Base-by-base conservation (phyloP, 2,888 invertebrate genomes). In the Leptothorax acervorum region DNA sequence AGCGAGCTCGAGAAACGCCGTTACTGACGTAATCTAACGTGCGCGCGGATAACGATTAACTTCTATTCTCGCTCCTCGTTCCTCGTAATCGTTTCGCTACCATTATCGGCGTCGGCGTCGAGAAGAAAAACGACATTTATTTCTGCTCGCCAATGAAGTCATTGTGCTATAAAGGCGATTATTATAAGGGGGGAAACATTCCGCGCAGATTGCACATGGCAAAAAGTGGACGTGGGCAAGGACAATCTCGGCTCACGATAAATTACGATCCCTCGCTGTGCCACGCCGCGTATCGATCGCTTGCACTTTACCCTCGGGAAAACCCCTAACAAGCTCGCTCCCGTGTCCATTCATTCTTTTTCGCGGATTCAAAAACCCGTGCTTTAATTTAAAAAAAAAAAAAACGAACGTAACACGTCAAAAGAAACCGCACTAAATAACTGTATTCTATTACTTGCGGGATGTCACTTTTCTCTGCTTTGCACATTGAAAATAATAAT, bases 111-210 rank as follows among this genome's bases (percentile, higher is more conserved):
- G 42, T 28, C 18, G 28, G 60, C 42, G 55, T 42, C 65, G n/a
- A 5, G 18, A 15, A 31, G 48, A 79, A 70, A 78, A 68, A 55
- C 35, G 70, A 51, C 35, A 71, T 71, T 81, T 81, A 81, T 81
- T 71, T 81, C 48, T 81, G 73, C 11, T 9, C 48, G 45, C 60
- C 60, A 60, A 71, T 48, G 48, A 73, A 81, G 79, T 71, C 79
- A 62, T 81, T 81, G 79, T 23, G 79, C 79, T 73, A 39, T 39
- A 71, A 71, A 81, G 74, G 60, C 48, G 73, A 81, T 81, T 73
- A 79, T 71, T 79, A 70, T 48, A 81, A 68, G 31, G 48, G 48
- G 35, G 45, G 42, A 35, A 45, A 18, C 79, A 79, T 70, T 79
- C 71, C 79, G 71, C 57, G 71, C 57, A 48, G 60, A 79, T 79